Conservation (phyloP, 2,888 invertebrate species). For the Hirtodrosophila histrioides region DNA sequence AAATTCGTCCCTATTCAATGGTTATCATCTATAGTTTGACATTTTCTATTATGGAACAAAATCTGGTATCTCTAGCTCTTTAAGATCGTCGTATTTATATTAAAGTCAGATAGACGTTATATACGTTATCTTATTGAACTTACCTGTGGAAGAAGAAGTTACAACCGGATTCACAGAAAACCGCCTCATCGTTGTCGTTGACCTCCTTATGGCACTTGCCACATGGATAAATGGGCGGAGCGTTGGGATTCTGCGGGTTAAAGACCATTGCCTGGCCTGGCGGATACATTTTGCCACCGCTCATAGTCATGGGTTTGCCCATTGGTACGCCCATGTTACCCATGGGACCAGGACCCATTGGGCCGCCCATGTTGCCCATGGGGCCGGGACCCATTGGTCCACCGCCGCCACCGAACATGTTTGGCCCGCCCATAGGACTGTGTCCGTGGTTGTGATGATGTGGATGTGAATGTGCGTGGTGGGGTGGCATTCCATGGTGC, state of each 20-base stretch:
- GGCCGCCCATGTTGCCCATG: constrained; percentile 77
- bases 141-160: constrained; percentile 99
- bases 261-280: constrained; percentile 98
- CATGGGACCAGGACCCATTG: constrained; percentile 75
- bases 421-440: constrained; percentile 73
- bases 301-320: constrained; percentile 94
- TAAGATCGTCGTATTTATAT: too few species aligned
- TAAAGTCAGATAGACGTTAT: too few species aligned
- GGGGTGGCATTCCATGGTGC: constrained; percentile 69
- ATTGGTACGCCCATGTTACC: constrained; percentile 77
- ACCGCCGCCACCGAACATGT: constrained; percentile 74
- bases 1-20: too few species aligned
- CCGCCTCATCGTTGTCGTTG: constrained; percentile 99
- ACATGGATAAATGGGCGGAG: constrained; percentile 98
- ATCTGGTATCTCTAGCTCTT: too few species aligned
- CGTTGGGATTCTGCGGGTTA: constrained; percentile 98
- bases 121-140: constrained; percentile 54
- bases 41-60: too few species aligned
- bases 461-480: constrained; percentile 65
- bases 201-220: constrained; percentile 99
- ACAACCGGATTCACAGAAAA: constrained; percentile 98
- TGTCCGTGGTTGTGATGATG: constrained; percentile 63
- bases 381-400: constrained; percentile 79
- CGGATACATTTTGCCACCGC: constrained; percentile 95
- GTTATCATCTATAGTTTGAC: too few species aligned